Evolutionary conservation across 2,113 vertebrate genomes (phyloP), one percentile per base, ranked within the genome.

Genomic region (Nesoenas mayeri): DNA sequence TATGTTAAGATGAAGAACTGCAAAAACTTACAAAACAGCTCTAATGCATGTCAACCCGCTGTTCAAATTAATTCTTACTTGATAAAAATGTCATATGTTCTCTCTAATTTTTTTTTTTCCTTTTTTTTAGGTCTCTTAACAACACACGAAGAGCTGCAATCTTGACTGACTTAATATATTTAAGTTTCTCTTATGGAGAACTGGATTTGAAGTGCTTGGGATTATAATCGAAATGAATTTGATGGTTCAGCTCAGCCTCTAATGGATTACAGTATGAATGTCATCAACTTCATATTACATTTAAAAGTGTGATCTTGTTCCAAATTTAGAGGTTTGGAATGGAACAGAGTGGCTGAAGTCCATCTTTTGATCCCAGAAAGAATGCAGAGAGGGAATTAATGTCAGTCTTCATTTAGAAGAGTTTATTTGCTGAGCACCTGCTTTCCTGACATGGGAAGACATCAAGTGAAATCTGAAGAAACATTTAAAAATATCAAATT

Each of bases 151-250:
- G 24, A 61, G 50, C 24, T 86, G 15, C n/a, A 74, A 78, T 92
- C 65, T 75, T 91, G 38, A 60, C 32, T 85, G 81, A 87, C 12
- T 93, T 93, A 93, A 50, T 78, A 34, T 73, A 95, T 97, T 91
- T 88, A 96, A 80, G 91, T 92, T 95, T 95, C 15, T 34, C 28
- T 91, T 48, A 60, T 79, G 42, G n/a, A 89, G 54, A 95, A 92
- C 47, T 62, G 71, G 32, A 93, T 96, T 94, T 97, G 70, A 91
- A 96, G 60, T 85, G 69, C 29, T 96, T 94, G 79, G 89, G 62
- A 95, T 96, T 95, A 95, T 62, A 97, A 95, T 96, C n/a, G 0
- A 96, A 96, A 95, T 94, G 6, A 95, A 96, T 97, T 94, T 95
- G 80, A 93, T 95, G 54, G 81, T 93, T 97, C 87, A 86, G 58